A percentile compares a stretch with the other conserved stretches of the same genome.
Evolutionary conservation across 2,888 invertebrate species (phyloP).

Genomic region (Zygaena filipendulae): DNA sequence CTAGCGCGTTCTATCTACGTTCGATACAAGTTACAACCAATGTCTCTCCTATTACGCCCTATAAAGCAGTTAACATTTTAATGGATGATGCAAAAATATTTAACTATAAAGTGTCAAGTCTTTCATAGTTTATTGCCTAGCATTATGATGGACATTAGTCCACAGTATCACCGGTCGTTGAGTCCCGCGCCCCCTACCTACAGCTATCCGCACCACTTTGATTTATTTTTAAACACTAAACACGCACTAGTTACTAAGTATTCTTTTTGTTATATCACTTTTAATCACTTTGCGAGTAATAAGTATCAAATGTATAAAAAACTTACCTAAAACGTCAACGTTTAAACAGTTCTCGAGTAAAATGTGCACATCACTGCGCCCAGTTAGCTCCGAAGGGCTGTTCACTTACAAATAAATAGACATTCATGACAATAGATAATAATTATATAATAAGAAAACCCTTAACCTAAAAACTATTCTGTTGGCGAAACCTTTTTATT

Average conservation of each 20-base stretch:
- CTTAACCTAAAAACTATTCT: conserved; percentile 50
- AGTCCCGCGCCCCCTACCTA: too few species aligned
- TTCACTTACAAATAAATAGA: conserved; percentile 60
- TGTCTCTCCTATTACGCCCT: too few species aligned
- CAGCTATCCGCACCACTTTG: conserved; percentile 61
- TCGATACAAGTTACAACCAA: too few species aligned
- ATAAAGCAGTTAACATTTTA: too few species aligned
- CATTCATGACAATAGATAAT: conserved; percentile 55
- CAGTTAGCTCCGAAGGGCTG: too few species aligned
- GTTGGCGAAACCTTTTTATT: conserved; percentile 32
- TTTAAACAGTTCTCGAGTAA: conserved; percentile 56
- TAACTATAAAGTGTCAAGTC: conserved; percentile 57
- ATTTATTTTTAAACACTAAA: conserved; percentile 33
- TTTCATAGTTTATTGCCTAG: conserved; percentile 58
- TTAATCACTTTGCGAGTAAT: conserved; percentile 64
- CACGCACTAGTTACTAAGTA: conserved; percentile 48
- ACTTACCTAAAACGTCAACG: conserved; percentile 48
- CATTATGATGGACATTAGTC: too few species aligned
- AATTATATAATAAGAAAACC: conserved; percentile 49
- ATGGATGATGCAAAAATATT: conserved; percentile 49
- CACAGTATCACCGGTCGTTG: conserved; percentile 16
- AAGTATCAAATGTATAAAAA: conserved; percentile 68
- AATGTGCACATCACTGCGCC: conserved; percentile 50
- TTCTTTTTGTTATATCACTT: conserved; percentile 65
- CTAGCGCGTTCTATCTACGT: too few species aligned